Percentiles rank a stretch among this genome's conserved stretches.
phyloP scores from a whole-genome alignment of 1,140 invertebrate genomes.

The Calosoma granatense region DNA sequence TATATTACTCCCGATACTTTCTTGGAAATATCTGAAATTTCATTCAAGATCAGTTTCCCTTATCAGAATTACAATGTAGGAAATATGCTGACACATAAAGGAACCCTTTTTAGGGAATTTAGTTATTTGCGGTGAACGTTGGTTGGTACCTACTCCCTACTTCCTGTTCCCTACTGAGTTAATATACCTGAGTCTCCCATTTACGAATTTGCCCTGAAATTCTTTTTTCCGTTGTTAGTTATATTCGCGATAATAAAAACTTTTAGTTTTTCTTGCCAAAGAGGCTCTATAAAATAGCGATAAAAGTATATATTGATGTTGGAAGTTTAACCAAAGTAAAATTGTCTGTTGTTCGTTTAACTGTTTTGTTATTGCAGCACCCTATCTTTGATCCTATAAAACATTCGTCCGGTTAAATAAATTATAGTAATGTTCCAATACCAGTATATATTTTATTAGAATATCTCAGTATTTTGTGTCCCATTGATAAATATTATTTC shows the following conservation, averaged over 20 bases:
- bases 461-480: no score
- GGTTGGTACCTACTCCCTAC: neutral
- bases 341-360: neutral
- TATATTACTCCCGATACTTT: no score
- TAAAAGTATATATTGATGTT: neutral
- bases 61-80: neutral
- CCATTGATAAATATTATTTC: no score
- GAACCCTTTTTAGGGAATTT: constrained; percentile 4
- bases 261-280: neutral
- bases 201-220: neutral
- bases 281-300: neutral
- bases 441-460: no score
- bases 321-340: neutral
- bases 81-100: constrained; percentile 3
- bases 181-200: neutral
- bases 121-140: neutral
- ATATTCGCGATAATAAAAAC: neutral
- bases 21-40: no score
- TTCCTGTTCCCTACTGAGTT: neutral
- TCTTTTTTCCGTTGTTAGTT: neutral
- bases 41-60: no score
- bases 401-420: no score
- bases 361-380: no score
- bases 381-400: no score
- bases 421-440: no score